Percentiles rank a stretch among this genome's conserved stretches.
Conservation (phyloP, 2,113 vertebrate genomes). For the Myotis lucifugus region DNA sequence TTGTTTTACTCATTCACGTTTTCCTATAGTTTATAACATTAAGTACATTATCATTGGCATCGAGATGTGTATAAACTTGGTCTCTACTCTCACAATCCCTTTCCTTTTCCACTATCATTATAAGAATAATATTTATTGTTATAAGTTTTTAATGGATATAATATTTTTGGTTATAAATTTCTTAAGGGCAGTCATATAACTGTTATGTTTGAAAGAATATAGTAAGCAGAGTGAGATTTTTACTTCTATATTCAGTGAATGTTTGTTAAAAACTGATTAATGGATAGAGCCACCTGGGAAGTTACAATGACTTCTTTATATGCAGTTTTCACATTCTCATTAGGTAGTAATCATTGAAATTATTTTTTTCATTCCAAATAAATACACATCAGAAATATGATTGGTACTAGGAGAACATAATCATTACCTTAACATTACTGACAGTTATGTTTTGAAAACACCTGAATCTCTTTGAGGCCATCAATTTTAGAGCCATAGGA, state of each 20-base stretch:
- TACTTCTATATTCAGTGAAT: not conserved
- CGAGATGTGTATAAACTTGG: not conserved
- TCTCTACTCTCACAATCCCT: not conserved
- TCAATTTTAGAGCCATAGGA: not conserved
- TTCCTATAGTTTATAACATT: not conserved
- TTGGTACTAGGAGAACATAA: not conserved
- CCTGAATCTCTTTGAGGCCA: not conserved
- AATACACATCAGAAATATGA: not conserved
- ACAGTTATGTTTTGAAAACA: not conserved
- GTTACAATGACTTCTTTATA: not conserved
- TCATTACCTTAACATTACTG: not conserved
- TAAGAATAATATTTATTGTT: not conserved
- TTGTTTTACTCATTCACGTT: not conserved
- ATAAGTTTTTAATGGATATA: not conserved
- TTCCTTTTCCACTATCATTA: not conserved
- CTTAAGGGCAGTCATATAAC: not conserved
- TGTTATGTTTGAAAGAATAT: not conserved
- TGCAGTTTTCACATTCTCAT: not conserved
- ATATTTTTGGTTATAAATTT: not conserved
- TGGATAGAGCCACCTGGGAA: not conserved
- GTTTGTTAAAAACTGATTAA: not conserved
- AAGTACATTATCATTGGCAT: not conserved
- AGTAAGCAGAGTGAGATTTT: not conserved
- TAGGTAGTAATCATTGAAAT: not conserved
- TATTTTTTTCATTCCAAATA: not conserved